Percentiles rank a stretch among this genome's conserved stretches.
Evolutionary conservation across 2,113 vertebrate genomes (phyloP).

Genomic region (Sinocyclocheilus anophthalmus): DNA sequence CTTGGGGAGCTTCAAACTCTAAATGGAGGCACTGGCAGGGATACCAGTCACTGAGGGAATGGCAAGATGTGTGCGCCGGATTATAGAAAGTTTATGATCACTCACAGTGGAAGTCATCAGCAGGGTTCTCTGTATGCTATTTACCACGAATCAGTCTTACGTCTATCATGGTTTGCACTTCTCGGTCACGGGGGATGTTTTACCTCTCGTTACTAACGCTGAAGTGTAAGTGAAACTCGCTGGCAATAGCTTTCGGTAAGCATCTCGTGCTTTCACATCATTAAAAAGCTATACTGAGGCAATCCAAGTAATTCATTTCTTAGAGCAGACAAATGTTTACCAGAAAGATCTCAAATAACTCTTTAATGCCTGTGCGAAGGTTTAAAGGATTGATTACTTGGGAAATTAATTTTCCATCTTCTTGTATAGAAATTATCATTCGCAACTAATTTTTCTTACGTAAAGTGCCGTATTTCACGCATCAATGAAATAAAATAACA

Average conservation of each 20-base stretch:
- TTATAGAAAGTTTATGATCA: constrained; percentile 53
- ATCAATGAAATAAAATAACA: too few species aligned
- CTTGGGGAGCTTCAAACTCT: constrained; percentile 54
- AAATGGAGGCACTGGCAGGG: constrained; percentile 52
- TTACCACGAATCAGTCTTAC: not conserved
- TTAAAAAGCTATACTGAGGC: not conserved
- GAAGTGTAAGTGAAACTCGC: constrained; percentile 6
- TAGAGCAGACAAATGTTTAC: constrained; percentile 6
- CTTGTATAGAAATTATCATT: not conserved
- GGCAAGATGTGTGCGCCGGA: constrained; percentile 8
- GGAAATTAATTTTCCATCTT: not conserved
- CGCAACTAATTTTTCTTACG: too few species aligned
- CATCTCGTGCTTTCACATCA: not conserved
- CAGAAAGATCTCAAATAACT: not conserved
- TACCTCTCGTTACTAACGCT: constrained; percentile 16
- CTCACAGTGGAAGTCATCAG: not conserved
- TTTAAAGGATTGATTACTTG: not conserved
- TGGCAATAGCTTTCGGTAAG: not conserved
- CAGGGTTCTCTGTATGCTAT: constrained; percentile 5
- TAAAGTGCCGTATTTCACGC: not conserved
- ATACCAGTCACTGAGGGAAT: constrained; percentile 57
- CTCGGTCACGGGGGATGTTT: not conserved
- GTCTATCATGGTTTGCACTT: constrained; percentile 6
- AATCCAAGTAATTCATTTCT: not conserved
- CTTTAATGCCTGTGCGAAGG: not conserved